Conservation (phyloP, 2,113 vertebrate genomes). For the Spizaetus ornatus region DNA sequence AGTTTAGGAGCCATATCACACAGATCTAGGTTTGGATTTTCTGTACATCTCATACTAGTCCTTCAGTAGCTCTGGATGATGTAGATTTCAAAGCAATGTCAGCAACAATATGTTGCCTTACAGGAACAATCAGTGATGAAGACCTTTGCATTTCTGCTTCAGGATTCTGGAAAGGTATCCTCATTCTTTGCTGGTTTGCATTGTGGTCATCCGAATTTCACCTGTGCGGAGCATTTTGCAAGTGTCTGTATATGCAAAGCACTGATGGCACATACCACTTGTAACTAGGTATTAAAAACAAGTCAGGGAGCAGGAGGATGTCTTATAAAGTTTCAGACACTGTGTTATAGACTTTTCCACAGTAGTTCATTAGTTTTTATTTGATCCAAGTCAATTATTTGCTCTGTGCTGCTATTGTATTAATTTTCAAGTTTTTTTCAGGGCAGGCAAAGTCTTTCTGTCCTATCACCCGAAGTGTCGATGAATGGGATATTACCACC, state of each 20-base stretch:
- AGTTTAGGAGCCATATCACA: neutral
- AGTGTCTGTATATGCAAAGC: neutral
- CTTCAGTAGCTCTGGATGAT: neutral
- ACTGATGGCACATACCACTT: neutral
- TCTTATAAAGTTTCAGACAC: neutral
- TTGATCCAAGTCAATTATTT: neutral
- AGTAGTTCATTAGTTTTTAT: neutral
- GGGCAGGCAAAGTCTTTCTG: neutral
- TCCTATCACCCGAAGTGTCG: neutral
- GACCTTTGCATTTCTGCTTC: neutral
- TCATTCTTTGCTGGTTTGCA: neutral
- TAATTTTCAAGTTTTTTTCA: neutral
- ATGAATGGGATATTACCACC: neutral
- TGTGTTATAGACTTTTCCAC: neutral
- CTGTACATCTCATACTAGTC: neutral
- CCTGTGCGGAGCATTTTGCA: neutral
- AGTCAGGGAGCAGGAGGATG: fast-evolving
- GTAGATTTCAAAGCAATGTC: neutral
- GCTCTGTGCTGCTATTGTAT: neutral
- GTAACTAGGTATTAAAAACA: neutral
- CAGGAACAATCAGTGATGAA: neutral
- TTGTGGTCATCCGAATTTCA: neutral
- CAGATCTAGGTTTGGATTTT: neutral
- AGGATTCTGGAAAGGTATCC: neutral
- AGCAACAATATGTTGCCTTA: neutral